These are phyloP conservation scores for Alectura lathami DNA, from an alignment of 2,113 vertebrate genomes.

Conservation along the genomic window DNA sequence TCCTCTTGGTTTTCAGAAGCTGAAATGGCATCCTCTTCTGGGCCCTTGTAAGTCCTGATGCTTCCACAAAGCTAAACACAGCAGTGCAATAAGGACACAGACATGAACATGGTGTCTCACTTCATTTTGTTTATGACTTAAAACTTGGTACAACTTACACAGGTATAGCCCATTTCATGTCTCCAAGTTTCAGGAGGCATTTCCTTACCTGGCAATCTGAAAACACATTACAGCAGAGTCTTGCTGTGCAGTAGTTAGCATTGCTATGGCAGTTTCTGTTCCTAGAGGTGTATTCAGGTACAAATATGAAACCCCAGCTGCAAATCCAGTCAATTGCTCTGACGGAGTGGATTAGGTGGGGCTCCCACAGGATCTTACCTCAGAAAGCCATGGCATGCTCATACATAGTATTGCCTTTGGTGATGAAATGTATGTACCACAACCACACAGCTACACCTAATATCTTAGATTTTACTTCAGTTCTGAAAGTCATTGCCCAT, in stretches of 20 bases:
- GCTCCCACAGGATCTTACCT: not conserved
- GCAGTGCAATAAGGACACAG: not conserved
- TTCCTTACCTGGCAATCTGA: not conserved
- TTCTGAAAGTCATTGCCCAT: not conserved
- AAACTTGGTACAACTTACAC: not conserved
- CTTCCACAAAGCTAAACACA: not conserved
- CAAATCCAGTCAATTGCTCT: not conserved
- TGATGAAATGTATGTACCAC: not conserved
- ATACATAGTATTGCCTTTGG: not conserved
- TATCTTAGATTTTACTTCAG: not conserved
- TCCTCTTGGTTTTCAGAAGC: not conserved
- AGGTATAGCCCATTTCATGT: not conserved
- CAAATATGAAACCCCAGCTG: not conserved
- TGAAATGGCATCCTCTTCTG: not conserved
- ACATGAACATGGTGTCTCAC: not conserved
- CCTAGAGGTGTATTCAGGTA: not conserved
- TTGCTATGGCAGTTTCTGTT: not conserved
- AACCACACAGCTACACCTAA: not conserved
- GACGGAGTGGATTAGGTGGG: not conserved
- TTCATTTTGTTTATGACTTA: not conserved
- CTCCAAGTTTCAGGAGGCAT: not conserved
- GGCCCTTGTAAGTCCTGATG: rapidly evolving
- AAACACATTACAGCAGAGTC: not conserved
- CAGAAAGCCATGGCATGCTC: not conserved
- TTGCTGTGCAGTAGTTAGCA: not conserved